Conservation (phyloP, 2,888 invertebrate genomes). For the Phasia obesa region DNA sequence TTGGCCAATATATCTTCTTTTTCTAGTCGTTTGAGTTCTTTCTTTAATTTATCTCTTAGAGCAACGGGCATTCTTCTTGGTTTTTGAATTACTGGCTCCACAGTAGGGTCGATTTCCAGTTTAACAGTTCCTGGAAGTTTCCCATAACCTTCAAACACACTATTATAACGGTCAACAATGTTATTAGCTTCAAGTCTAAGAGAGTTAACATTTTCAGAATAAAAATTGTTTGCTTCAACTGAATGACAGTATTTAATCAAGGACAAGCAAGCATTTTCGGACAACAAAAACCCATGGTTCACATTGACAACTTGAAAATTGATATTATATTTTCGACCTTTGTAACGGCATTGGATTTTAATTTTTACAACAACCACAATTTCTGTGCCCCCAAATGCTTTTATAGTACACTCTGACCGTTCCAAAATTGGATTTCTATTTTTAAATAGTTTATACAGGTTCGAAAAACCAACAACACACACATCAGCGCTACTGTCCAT, state of each 20-base stretch:
- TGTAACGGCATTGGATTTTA: not conserved
- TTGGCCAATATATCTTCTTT: no score
- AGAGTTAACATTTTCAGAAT: not conserved
- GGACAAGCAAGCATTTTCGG: not conserved
- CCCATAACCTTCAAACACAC: no score
- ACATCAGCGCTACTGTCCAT: slow-evolving; percentile 34
- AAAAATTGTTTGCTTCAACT: not conserved
- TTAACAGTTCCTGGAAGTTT: slow-evolving; percentile 2
- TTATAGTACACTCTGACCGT: no score
- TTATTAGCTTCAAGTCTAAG: slow-evolving; percentile 15
- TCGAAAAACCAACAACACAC: not conserved
- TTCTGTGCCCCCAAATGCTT: no score
- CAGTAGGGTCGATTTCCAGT: not conserved
- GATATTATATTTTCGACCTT: slow-evolving; percentile 4
- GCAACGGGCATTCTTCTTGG: no score
- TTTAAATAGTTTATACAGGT: no score
- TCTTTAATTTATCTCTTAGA: no score
- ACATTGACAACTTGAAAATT: slow-evolving; percentile 7
- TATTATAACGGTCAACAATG: not conserved
- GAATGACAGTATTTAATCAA: slow-evolving; percentile 2
- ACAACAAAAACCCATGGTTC: no score
- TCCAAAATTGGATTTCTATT: no score
- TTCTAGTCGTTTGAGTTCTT: no score
- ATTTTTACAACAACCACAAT: not conserved
- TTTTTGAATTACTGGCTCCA: not conserved